Conservation (phyloP, 2,888 invertebrate genomes). For the Corbicula japonica region DNA sequence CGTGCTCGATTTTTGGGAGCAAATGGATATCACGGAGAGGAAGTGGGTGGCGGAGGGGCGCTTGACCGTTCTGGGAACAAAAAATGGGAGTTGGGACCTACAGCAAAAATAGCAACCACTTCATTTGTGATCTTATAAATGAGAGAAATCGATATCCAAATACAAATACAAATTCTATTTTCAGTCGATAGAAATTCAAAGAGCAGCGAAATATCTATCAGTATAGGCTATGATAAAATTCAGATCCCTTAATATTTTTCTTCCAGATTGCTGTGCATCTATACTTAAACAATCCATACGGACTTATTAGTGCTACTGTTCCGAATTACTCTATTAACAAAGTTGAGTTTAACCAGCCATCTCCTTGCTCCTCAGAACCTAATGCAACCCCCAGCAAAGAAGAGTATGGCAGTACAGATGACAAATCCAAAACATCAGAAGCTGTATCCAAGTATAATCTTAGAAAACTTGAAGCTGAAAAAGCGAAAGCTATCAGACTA, state of each 20-base stretch:
- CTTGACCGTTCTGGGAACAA: too few species aligned
- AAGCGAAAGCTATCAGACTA: neutral
- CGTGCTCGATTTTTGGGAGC: too few species aligned
- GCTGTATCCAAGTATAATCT: neutral
- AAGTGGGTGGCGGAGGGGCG: too few species aligned
- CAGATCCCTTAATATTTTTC: too few species aligned
- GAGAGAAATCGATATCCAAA: neutral
- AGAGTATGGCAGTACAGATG: too few species aligned
- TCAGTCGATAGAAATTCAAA: neutral
- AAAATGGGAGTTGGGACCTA: too few species aligned
- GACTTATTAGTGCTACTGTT: constrained; percentile 46
- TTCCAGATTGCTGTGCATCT: constrained; percentile 60
- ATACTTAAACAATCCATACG: constrained; percentile 60
- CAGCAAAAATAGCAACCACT: neutral
- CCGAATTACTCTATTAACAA: constrained; percentile 41
- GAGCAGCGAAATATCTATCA: neutral
- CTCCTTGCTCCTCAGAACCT: neutral
- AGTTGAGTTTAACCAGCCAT: neutral
- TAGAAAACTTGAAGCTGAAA: neutral
- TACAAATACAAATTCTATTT: neutral
- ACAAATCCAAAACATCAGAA: too few species aligned
- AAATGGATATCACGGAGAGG: too few species aligned
- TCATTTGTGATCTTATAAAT: neutral
- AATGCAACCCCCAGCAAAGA: neutral
- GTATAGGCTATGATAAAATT: neutral